Percentiles rank a stretch among this genome's conserved stretches.
These are phyloP conservation scores for Monochamus saltuarius DNA, from an alignment of 1,140 invertebrate species.

Conservation along the genomic window DNA sequence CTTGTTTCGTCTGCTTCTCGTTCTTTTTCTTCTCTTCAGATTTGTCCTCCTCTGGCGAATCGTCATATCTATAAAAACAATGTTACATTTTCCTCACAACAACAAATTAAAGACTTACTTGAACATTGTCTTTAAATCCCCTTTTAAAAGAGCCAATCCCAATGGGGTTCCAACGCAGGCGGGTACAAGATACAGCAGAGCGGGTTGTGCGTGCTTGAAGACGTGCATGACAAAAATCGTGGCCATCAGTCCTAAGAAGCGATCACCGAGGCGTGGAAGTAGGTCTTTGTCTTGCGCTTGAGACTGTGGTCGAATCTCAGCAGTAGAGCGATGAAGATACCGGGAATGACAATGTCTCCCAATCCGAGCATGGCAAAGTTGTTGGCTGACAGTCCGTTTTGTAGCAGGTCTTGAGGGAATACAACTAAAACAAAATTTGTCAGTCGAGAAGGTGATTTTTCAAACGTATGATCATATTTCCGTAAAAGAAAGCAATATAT, in stretches of 20 bases:
- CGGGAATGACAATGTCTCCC: constrained; percentile 98
- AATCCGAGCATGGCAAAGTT: constrained; percentile 99
- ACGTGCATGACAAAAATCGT: constrained; percentile 98
- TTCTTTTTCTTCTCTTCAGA: constrained; percentile 22
- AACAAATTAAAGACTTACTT: constrained; percentile 68
- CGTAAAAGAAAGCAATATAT: no score
- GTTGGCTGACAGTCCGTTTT: constrained; percentile 85
- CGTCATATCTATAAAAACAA: constrained; percentile 30
- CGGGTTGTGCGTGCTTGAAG: constrained; percentile 99
- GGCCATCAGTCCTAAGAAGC: constrained; percentile 89
- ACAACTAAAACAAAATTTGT: constrained; percentile 71
- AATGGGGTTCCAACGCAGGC: constrained; percentile 91
- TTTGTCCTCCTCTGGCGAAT: constrained; percentile 29
- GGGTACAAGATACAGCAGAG: constrained; percentile 95
- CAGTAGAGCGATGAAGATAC: constrained; percentile 97
- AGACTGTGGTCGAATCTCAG: constrained; percentile 93
- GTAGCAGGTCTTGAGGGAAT: constrained; percentile 96
- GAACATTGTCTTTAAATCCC: constrained; percentile 89
- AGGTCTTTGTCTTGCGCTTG: constrained; percentile 82
- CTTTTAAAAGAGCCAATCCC: constrained; percentile 81
- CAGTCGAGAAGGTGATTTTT: no score
- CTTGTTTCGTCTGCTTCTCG: constrained; percentile 28
- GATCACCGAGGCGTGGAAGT: constrained; percentile 91
- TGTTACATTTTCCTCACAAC: neutral
- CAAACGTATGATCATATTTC: no score